A percentile compares a stretch with the other conserved stretches of the same genome.
These are phyloP conservation scores for Greenwoodochromis staneri DNA, from an alignment of 2,113 vertebrate genomes.

Conservation along the genomic window DNA sequence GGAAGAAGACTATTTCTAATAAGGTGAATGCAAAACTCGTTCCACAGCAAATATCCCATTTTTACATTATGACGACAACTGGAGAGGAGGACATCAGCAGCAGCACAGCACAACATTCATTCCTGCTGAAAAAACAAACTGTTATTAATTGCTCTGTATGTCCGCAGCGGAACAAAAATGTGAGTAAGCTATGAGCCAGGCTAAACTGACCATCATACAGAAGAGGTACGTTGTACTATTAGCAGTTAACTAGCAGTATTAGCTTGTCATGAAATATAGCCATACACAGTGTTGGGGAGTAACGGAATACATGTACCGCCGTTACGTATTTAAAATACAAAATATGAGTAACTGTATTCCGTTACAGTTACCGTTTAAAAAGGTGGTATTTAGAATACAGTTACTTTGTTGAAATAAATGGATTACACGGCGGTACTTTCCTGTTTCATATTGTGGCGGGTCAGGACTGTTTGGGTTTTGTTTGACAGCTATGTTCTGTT, in stretches of 20 bases:
- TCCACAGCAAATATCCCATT: not conserved
- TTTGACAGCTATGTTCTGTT: too few relatives aligned
- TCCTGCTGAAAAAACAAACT: not conserved
- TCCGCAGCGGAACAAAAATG: not conserved
- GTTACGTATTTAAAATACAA: too few relatives aligned
- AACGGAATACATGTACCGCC: too few relatives aligned
- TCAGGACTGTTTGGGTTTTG: too few relatives aligned
- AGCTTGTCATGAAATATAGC: not conserved
- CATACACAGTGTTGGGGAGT: not conserved
- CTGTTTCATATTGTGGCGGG: too few relatives aligned
- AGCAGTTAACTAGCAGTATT: not conserved
- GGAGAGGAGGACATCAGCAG: not conserved
- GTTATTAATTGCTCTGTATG: not conserved
- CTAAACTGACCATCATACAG: not conserved
- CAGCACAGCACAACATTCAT: not conserved
- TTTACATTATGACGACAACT: not conserved
- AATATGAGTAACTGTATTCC: too few relatives aligned
- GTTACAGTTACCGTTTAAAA: too few relatives aligned
- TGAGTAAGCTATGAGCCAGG: not conserved
- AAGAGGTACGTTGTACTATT: not conserved
- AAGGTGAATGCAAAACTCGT: not conserved
- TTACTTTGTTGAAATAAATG: too few relatives aligned
- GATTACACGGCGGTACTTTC: too few relatives aligned
- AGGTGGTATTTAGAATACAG: too few relatives aligned
- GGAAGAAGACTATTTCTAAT: not conserved